Conservation (phyloP, 2,797 vertebrate genomes). For the Lates japonicus region DNA sequence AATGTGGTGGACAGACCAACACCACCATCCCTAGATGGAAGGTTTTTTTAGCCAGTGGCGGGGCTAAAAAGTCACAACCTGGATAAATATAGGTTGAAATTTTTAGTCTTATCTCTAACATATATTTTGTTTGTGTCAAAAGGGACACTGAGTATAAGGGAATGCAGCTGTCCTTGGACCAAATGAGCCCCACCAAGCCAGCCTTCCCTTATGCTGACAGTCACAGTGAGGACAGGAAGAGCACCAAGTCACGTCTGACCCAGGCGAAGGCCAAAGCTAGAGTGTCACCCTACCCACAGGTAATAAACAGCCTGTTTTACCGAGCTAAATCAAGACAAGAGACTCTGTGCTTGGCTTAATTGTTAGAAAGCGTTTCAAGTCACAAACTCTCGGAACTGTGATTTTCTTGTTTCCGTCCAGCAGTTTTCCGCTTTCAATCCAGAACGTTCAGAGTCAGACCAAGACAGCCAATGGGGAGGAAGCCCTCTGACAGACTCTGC, state of each 20-base stretch:
- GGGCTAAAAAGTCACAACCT: constrained; percentile 10
- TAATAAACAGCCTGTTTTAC: constrained; percentile 69
- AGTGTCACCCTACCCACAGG: constrained; percentile 95
- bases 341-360: neutral
- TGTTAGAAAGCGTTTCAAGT: neutral
- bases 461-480: constrained; percentile 96
- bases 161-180: constrained; percentile 95
- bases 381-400: constrained; percentile 22
- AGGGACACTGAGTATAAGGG: constrained; percentile 97
- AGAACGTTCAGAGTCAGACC: constrained; percentile 94
- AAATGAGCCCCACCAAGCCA: constrained; percentile 93
- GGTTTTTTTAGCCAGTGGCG: neutral
- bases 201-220: constrained; percentile 91
- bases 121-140: constrained; percentile 53
- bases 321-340: constrained; percentile 19
- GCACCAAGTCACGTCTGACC: constrained; percentile 89
- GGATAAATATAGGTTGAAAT: constrained; percentile 25
- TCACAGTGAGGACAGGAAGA: constrained; percentile 91
- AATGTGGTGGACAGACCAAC: neutral
- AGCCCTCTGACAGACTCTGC: constrained; percentile 92
- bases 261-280: constrained; percentile 91
- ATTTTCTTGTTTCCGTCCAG: constrained; percentile 61
- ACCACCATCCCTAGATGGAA: neutral
- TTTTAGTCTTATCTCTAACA: constrained; percentile 25
- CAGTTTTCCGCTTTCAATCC: constrained; percentile 95